A percentile compares a stretch with the other conserved stretches of the same genome.
These are phyloP conservation scores for Enteromius thamalakanensis DNA, from an alignment of 2,797 vertebrate species.

Conservation along the genomic window DNA sequence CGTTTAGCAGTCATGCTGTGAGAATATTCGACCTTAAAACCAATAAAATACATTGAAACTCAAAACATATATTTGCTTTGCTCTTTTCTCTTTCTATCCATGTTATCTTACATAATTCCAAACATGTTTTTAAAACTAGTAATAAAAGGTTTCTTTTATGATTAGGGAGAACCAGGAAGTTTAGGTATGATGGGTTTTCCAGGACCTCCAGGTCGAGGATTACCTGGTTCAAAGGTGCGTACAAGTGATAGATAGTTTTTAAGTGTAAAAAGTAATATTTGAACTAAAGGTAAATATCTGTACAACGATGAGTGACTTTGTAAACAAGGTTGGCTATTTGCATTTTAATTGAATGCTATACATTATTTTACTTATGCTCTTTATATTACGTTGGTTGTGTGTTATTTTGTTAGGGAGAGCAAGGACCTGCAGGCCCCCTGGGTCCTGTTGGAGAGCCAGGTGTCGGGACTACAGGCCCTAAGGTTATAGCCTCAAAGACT, in stretches of 20 bases:
- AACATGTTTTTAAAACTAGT: neutral
- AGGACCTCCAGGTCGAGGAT: constrained; percentile 76
- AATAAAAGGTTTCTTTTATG: constrained; percentile 36
- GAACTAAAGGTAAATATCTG: neutral
- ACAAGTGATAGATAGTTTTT: neutral
- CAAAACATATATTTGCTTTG: neutral
- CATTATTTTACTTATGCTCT: neutral
- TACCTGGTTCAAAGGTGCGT: constrained; percentile 84
- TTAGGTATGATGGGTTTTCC: constrained; percentile 76
- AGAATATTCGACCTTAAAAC: neutral
- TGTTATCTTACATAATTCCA: neutral
- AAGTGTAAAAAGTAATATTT: constrained; percentile 1
- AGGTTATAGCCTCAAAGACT: constrained; percentile 67
- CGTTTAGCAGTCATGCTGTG: neutral
- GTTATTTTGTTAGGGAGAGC: constrained; percentile 77
- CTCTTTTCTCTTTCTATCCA: neutral
- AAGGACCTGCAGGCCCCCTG: constrained; percentile 73
- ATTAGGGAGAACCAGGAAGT: constrained; percentile 83
- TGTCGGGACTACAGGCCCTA: constrained; percentile 79
- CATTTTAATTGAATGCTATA: neutral
- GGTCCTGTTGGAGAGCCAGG: constrained; percentile 83
- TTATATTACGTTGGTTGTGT: constrained; percentile 2
- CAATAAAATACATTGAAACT: neutral
- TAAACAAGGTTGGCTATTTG: neutral
- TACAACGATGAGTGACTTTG: neutral